Conservation (phyloP, 2,113 vertebrate species). For the Isurus oxyrinchus region DNA sequence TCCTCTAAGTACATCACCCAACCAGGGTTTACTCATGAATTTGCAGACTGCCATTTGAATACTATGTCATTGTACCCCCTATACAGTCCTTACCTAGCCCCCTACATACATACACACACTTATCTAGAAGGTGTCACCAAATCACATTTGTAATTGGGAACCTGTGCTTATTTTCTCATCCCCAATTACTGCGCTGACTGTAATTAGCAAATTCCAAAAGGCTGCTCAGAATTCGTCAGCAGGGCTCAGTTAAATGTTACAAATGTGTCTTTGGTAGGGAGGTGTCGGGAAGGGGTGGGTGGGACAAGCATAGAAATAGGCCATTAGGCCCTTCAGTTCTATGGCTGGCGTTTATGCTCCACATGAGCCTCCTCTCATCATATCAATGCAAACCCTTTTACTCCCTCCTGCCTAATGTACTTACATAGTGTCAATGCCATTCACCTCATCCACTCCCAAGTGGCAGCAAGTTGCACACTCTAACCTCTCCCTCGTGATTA, state of each 20-base stretch:
- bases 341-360: background rate
- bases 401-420: background rate
- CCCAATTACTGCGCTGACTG: background rate
- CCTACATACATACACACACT: background rate
- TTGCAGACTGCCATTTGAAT: background rate
- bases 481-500: too few relatives aligned
- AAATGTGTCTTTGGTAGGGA: background rate
- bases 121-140: background rate
- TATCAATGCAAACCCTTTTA: background rate
- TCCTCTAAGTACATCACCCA: too few relatives aligned
- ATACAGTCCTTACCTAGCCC: background rate
- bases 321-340: background rate
- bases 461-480: background rate
- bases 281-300: too few relatives aligned
- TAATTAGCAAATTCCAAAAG: background rate
- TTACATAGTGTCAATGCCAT: background rate
- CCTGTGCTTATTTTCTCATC: background rate
- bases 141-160: background rate
- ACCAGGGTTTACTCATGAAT: background rate
- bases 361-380: background rate
- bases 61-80: background rate
- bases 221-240: background rate
- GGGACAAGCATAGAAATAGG: background rate
- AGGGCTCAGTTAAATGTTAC: background rate
- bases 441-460: background rate